Conservation (phyloP, 2,797 vertebrate genomes). For the Malacoraja senta region DNA sequence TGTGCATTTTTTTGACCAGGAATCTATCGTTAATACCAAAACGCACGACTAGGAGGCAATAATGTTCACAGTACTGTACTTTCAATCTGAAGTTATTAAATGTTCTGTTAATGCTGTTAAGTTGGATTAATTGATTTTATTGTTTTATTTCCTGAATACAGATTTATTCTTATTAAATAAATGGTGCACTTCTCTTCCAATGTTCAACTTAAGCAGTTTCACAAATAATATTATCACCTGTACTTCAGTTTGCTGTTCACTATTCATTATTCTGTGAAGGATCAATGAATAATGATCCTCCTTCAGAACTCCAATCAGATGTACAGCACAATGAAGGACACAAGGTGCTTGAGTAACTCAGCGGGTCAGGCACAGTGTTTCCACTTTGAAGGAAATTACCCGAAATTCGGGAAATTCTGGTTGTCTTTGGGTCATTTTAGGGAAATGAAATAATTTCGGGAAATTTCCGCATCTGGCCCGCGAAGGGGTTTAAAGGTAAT, state of each 20-base stretch:
- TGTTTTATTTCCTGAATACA: not conserved
- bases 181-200: not conserved
- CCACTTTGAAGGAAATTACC: too few relatives aligned
- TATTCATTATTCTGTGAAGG: not conserved
- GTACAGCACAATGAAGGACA: not conserved
- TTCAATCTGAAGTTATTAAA: not conserved
- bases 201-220: not conserved
- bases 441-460: too few relatives aligned
- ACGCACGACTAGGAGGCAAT: not conserved
- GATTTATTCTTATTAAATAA: not conserved
- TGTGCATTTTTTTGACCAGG: not conserved
- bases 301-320: not conserved
- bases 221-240: not conserved
- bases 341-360: too few relatives aligned
- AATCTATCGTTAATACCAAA: not conserved
- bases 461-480: too few relatives aligned
- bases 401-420: too few relatives aligned
- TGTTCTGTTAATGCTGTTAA: not conserved
- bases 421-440: too few relatives aligned
- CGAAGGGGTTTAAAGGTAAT: too few relatives aligned
- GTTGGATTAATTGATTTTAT: not conserved
- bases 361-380: too few relatives aligned
- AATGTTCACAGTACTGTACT: not conserved
- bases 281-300: not conserved
- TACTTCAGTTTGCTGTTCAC: not conserved